Evolutionary conservation across 2,888 invertebrate species (phyloP).

Genomic region (Polydrusus tereticollis): DNA sequence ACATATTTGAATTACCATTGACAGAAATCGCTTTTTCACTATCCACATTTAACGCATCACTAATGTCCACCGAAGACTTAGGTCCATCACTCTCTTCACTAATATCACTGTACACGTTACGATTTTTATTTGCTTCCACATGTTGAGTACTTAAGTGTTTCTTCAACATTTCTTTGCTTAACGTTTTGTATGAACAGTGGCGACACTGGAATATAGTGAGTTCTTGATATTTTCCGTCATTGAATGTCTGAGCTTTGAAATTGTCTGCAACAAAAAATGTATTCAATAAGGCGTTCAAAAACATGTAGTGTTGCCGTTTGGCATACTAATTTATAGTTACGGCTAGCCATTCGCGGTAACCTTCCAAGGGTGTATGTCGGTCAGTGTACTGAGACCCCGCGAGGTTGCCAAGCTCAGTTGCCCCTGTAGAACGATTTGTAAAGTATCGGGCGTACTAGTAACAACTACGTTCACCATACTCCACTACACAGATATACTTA

Average conservation of each 20-base stretch:
- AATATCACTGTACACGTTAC: neutral
- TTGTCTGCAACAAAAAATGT: constrained; percentile 11
- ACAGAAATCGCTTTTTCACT: neutral
- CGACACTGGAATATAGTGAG: constrained; percentile 29
- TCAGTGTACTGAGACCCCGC: too few species aligned
- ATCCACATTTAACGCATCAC: neutral
- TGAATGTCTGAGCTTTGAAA: constrained; percentile 25
- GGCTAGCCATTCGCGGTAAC: too few species aligned
- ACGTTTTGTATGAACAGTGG: constrained; percentile 26
- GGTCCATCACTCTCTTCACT: neutral
- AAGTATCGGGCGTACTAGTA: too few species aligned
- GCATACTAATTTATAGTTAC: too few species aligned
- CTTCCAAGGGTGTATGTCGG: too few species aligned
- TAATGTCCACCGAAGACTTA: neutral
- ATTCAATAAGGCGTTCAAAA: too few species aligned
- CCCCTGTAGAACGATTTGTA: too few species aligned
- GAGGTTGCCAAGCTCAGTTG: too few species aligned
- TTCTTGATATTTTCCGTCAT: constrained; percentile 5
- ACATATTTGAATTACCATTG: neutral
- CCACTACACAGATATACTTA: too few species aligned
- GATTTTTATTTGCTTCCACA: neutral
- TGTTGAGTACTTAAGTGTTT: constrained; percentile 12
- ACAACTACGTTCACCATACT: too few species aligned
- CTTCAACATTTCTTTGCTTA: constrained; percentile 14
- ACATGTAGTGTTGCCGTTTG: too few species aligned